phyloP scores from a whole-genome alignment of 2,797 vertebrate species.

The Lacerta agilis region DNA sequence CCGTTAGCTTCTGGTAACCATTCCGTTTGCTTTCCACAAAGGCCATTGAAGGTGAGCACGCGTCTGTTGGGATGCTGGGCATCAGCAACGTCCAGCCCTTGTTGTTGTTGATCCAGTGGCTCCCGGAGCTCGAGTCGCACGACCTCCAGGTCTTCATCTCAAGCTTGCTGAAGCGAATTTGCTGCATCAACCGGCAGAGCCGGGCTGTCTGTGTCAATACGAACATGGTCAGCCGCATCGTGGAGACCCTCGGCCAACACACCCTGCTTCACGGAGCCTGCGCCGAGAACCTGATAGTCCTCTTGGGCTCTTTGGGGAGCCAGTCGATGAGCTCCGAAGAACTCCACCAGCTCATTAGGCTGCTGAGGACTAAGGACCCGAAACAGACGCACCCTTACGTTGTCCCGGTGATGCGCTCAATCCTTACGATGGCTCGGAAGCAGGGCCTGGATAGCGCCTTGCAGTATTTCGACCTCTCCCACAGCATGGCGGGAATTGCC shows the following conservation, averaged over 20 bases:
- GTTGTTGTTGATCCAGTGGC: conserved; percentile 93
- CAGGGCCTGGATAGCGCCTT: conserved; percentile 92
- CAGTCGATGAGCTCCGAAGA: conserved; percentile 91
- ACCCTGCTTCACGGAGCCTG: conserved; percentile 83
- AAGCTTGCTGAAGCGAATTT: conserved; percentile 92
- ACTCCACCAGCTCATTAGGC: conserved; percentile 84
- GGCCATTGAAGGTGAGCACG: conserved; percentile 96
- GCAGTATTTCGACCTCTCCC: conserved; percentile 94
- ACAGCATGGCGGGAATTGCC: conserved; percentile 93
- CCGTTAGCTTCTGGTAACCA: neutral
- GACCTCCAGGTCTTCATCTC: conserved; percentile 94
- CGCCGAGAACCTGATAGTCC: conserved; percentile 89
- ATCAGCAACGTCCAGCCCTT: conserved; percentile 97
- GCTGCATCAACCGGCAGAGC: conserved; percentile 93
- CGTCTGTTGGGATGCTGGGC: conserved; percentile 93
- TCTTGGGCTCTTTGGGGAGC: conserved; percentile 91
- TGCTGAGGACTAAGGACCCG: conserved; percentile 85
- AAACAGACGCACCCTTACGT: conserved; percentile 84
- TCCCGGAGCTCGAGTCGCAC: conserved; percentile 90
- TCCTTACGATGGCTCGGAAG: conserved; percentile 92
- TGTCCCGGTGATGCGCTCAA: conserved; percentile 84
- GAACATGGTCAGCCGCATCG: conserved; percentile 86
- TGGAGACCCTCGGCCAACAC: conserved; percentile 83
- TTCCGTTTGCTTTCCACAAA: conserved; percentile 72
- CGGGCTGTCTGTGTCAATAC: conserved; percentile 94